Percentiles rank a stretch among this genome's conserved stretches.
Evolutionary conservation across 2,888 invertebrate species (phyloP).

Genomic region (Nebria salina): DNA sequence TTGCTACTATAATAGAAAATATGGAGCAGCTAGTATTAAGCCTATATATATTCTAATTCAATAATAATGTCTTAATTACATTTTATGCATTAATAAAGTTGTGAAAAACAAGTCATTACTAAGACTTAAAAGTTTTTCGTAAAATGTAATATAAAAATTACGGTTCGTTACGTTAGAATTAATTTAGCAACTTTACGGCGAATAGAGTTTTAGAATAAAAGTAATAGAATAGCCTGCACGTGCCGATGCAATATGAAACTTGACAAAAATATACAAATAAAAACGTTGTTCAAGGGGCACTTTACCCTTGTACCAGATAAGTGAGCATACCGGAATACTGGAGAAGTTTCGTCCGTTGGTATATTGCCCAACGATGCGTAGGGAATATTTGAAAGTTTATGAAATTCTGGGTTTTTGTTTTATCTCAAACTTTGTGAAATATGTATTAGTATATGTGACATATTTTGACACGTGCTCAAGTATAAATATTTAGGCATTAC

Average conservation of each 20-base stretch:
- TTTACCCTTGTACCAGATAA: neutral
- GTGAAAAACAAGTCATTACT: too few relatives aligned
- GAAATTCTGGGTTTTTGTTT: neutral
- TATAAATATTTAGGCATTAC: neutral
- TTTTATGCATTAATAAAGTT: too few relatives aligned
- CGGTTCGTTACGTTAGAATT: too few relatives aligned
- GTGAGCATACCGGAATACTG: too few relatives aligned
- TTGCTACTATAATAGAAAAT: too few relatives aligned
- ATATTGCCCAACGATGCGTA: neutral
- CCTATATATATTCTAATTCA: too few relatives aligned
- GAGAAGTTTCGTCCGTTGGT: neutral
- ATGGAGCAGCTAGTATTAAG: too few relatives aligned
- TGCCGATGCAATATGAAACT: neutral
- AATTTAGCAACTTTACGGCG: neutral
- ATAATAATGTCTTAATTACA: too few relatives aligned
- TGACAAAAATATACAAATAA: neutral
- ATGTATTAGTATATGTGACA: neutral
- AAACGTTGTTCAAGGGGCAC: neutral
- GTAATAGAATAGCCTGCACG: neutral
- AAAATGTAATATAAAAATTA: too few relatives aligned
- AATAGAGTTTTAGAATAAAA: neutral
- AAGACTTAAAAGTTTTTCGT: too few relatives aligned
- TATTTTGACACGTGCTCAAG: neutral
- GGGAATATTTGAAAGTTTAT: neutral
- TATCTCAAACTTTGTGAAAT: neutral